These are phyloP conservation scores for Pachymerium ferrugineum DNA, from an alignment of 2,888 invertebrate species.

Conservation along the genomic window DNA sequence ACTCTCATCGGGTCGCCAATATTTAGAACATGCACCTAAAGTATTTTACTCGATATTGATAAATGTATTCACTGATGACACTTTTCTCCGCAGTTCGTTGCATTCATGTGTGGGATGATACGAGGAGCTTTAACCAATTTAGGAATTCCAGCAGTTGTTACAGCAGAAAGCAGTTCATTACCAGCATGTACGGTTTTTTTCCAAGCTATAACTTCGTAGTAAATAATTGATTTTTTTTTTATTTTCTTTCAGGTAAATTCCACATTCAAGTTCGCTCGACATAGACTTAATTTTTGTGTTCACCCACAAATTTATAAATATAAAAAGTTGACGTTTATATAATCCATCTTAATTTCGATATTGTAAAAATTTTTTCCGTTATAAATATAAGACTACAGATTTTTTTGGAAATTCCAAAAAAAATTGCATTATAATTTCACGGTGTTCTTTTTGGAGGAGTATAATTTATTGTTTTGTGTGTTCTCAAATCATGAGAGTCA, in stretches of 20 bases:
- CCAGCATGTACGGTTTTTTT: constrained; percentile 90
- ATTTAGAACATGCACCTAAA: constrained; percentile 82
- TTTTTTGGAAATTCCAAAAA: neutral
- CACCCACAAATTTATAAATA: neutral
- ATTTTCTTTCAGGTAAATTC: constrained; percentile 35
- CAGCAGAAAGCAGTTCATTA: constrained; percentile 87
- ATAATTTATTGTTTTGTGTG: constrained; percentile 14
- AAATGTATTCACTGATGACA: neutral
- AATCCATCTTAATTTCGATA: neutral
- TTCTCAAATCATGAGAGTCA: constrained; percentile 21
- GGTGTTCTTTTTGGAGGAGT: neutral
- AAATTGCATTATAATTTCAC: neutral
- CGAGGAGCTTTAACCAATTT: constrained; percentile 92
- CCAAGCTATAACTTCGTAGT: neutral
- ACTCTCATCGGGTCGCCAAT: constrained; percentile 83
- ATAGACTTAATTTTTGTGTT: neutral
- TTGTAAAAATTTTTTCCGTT: neutral
- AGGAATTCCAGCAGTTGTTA: constrained; percentile 87
- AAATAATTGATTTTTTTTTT: constrained; percentile 31
- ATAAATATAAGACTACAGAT: neutral
- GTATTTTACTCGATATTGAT: constrained; percentile 48
- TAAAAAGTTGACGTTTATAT: too few species aligned
- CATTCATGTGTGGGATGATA: constrained; percentile 92
- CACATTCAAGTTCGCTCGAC: constrained; percentile 34
- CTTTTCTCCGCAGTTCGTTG: constrained; percentile 63